These are phyloP conservation scores for Phymanthus crucifer DNA, from an alignment of 92 coral and sea anemone genomes.

Conservation along the genomic window DNA sequence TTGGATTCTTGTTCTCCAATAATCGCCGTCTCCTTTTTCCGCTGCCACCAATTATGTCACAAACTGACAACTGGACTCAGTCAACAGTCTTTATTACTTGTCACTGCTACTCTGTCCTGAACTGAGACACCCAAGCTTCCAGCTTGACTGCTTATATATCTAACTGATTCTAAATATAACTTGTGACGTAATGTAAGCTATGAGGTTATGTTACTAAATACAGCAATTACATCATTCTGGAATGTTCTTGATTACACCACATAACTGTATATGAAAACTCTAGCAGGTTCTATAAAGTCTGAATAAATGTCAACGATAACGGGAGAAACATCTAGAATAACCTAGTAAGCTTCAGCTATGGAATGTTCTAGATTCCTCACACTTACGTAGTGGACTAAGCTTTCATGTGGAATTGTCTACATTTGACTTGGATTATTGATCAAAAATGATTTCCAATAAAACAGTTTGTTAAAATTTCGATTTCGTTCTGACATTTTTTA, in stretches of 20 bases:
- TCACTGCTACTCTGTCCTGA: neutral
- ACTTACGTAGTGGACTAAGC: too few relatives aligned
- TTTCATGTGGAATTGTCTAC: too few relatives aligned
- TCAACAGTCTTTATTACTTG: neutral
- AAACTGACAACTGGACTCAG: constrained; percentile 1
- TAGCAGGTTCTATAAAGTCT: neutral
- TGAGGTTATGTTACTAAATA: neutral
- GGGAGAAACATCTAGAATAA: too few relatives aligned
- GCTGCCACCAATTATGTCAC: neutral
- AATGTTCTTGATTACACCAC: neutral
- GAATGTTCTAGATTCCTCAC: too few relatives aligned
- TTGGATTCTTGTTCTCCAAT: too few relatives aligned
- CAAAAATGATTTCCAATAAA: too few relatives aligned
- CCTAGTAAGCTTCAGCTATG: too few relatives aligned
- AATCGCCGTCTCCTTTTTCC: too few relatives aligned
- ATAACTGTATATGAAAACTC: neutral
- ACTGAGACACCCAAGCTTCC: neutral
- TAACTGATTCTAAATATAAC: neutral
- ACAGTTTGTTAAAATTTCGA: too few relatives aligned
- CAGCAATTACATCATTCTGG: neutral
- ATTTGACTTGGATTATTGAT: too few relatives aligned
- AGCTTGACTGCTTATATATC: neutral
- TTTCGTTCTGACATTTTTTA: too few relatives aligned
- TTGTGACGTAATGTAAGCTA: neutral
- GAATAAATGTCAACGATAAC: too few relatives aligned